A percentile compares a stretch with the other conserved stretches of the same genome.
phyloP scores from a whole-genome alignment of 2,797 vertebrate genomes.

The Aphelocoma californica region DNA sequence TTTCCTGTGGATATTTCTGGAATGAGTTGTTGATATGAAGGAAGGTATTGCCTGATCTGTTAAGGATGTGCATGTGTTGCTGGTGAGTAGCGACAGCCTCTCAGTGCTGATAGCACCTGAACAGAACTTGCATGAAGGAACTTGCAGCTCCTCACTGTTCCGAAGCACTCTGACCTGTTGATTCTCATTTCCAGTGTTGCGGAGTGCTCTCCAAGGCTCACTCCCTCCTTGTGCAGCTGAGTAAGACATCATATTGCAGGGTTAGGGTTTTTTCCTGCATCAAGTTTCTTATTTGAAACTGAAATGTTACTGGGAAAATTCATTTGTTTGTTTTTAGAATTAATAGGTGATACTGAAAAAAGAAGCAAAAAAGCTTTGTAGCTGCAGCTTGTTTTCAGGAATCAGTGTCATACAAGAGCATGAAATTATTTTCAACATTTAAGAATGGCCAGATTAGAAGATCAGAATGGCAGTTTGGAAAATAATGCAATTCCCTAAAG shows the following conservation, averaged over 20 bases:
- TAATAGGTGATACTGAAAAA: background rate
- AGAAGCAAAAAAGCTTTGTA: background rate
- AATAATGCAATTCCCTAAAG: background rate
- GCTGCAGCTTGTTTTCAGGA: background rate
- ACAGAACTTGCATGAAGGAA: background rate
- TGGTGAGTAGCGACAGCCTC: background rate
- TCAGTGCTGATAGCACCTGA: background rate
- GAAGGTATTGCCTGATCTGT: background rate
- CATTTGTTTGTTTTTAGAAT: background rate
- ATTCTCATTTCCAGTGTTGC: background rate
- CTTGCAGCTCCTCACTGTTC: background rate
- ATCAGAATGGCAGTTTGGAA: background rate
- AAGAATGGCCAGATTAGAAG: background rate
- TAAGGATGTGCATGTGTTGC: background rate
- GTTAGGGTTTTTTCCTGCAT: background rate
- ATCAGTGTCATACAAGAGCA: background rate
- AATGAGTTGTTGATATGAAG: accelerated
- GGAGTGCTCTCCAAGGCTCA: background rate
- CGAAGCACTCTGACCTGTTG: background rate
- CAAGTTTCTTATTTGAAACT: background rate
- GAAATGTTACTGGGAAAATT: background rate
- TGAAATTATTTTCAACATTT: background rate
- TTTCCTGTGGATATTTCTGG: accelerated
- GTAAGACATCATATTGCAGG: background rate
- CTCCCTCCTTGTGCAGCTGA: background rate